Conservation (phyloP, 2,888 invertebrate genomes). For the Polydrusus pterygomalis region DNA sequence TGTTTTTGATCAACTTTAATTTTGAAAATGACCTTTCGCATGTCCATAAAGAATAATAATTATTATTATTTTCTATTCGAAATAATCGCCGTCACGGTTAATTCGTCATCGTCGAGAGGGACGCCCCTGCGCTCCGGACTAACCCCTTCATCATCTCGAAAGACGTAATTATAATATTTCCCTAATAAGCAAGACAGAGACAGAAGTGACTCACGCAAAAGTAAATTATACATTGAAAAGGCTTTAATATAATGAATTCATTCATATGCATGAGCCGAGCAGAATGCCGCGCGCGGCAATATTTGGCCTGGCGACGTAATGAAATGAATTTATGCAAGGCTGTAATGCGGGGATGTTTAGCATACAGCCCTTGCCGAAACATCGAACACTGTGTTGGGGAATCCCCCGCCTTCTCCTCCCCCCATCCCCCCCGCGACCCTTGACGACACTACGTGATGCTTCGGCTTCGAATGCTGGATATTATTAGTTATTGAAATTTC, state of each 20-base stretch:
- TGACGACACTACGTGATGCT: conserved; percentile 53
- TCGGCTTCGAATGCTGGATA: conserved; percentile 49
- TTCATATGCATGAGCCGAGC: conserved; percentile 78
- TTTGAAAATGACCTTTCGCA: too few species aligned
- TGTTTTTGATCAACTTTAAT: too few species aligned
- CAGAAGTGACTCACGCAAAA: conserved; percentile 80
- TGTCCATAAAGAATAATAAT: too few species aligned
- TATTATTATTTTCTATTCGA: too few species aligned
- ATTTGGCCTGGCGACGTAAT: conserved; percentile 76
- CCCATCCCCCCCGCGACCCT: conserved; percentile 64
- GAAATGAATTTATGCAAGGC: conserved; percentile 81
- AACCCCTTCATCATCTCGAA: conserved; percentile 56
- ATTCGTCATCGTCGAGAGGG: conserved; percentile 21
- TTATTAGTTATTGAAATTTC: conserved; percentile 42
- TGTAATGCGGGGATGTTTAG: conserved; percentile 77
- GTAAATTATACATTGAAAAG: conserved; percentile 81
- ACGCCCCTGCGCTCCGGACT: conserved; percentile 41
- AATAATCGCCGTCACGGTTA: background rate
- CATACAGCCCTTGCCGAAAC: conserved; percentile 78
- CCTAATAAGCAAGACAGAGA: conserved; percentile 63
- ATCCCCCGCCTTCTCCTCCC: conserved; percentile 63
- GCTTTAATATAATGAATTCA: conserved; percentile 80
- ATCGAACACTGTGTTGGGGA: conserved; percentile 69
- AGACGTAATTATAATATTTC: conserved; percentile 58
- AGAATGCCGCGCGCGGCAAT: conserved; percentile 74